phyloP scores from a whole-genome alignment of 2,888 invertebrate species.

The Ormia ochracea region DNA sequence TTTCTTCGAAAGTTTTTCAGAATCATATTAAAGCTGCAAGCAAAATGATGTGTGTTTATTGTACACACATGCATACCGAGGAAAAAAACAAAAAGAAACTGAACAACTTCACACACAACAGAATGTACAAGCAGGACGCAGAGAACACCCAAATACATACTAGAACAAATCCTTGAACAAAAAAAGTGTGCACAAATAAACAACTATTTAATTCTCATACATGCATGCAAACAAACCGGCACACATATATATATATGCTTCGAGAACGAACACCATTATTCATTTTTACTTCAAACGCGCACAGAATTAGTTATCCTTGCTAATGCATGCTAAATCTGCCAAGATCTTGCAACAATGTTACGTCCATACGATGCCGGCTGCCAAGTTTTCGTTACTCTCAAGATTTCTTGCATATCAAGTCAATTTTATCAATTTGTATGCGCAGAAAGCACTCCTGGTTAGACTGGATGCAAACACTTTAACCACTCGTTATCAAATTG shows the following conservation, averaged over 20 bases:
- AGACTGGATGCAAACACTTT: no score
- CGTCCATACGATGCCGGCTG: background rate
- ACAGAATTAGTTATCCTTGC: background rate
- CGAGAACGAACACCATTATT: conserved; percentile 1
- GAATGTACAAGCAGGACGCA: no score
- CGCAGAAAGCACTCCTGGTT: no score
- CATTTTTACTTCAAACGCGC: no score
- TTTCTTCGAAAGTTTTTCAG: background rate
- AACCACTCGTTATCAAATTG: no score
- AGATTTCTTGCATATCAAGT: background rate
- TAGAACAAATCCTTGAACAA: conserved; percentile 11
- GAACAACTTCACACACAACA: no score
- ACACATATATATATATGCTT: background rate
- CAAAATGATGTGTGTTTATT: conserved; percentile 25
- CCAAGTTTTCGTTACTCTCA: background rate
- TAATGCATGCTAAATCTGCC: conserved; percentile 1
- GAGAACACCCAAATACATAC: background rate
- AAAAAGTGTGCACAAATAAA: conserved; percentile 37
- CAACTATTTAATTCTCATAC: background rate
- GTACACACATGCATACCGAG: background rate
- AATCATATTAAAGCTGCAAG: background rate
- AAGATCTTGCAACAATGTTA: background rate
- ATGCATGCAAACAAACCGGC: background rate
- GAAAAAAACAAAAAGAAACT: no score
- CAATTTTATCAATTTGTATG: no score